Percentiles rank a stretch among this genome's conserved stretches.
These are phyloP conservation scores for Misgurnus anguillicaudatus DNA, from an alignment of 2,113 vertebrate species.

Conservation along the genomic window DNA sequence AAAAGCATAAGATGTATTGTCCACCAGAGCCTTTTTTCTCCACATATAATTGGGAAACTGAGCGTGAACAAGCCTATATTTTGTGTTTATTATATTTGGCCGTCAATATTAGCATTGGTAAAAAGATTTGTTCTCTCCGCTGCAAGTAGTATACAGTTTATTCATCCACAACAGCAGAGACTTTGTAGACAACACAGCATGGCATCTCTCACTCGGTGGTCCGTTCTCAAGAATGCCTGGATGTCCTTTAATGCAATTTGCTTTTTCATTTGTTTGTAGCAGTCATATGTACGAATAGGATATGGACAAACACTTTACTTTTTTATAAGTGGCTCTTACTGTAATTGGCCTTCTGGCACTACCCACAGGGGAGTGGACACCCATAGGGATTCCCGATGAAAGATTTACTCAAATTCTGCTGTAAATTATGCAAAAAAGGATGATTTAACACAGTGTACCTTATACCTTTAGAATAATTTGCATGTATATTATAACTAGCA, in stretches of 20 bases:
- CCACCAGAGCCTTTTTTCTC: too few species aligned
- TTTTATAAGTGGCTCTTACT: slow-evolving; percentile 5
- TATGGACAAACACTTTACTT: background rate
- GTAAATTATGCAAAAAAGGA: slow-evolving; percentile 19
- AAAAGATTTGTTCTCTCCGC: too few species aligned
- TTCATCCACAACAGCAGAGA: background rate
- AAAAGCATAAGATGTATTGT: too few species aligned
- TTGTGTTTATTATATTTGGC: too few species aligned
- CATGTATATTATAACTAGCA: background rate
- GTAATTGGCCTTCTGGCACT: slow-evolving; percentile 3
- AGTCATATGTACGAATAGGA: background rate
- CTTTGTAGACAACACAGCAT: background rate
- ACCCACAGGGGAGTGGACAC: background rate
- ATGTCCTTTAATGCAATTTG: slow-evolving; percentile 27
- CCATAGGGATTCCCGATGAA: background rate
- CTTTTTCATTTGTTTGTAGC: background rate
- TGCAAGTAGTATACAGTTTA: too few species aligned
- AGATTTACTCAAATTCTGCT: background rate
- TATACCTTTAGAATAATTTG: background rate
- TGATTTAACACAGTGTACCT: background rate
- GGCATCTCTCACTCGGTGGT: background rate
- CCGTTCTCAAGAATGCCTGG: background rate
- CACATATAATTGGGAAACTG: too few species aligned
- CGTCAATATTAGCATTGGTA: too few species aligned
- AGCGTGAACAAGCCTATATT: too few species aligned